phyloP scores from a whole-genome alignment of 2,797 vertebrate genomes.

The Thamnophis elegans region DNA sequence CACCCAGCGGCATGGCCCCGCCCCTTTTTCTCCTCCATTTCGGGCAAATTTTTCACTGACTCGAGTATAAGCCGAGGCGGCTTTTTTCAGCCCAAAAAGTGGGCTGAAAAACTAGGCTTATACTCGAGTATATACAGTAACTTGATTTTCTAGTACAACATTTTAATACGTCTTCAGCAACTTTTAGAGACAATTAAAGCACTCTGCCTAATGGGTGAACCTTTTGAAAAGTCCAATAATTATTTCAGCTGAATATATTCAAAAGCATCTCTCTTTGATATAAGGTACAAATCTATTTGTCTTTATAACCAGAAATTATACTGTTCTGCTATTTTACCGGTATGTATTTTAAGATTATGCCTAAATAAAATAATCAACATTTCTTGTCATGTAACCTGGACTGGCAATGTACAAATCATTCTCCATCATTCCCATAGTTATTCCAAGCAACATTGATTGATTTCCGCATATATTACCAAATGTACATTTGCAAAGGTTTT shows the following conservation, averaged over 20 bases:
- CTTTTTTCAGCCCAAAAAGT: too few relatives aligned
- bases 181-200: background rate
- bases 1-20: too few relatives aligned
- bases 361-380: background rate
- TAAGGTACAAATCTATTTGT: background rate
- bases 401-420: background rate
- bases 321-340: background rate
- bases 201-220: background rate
- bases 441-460: background rate
- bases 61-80: too few relatives aligned
- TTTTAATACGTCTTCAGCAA: background rate
- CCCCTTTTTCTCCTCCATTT: too few relatives aligned
- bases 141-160: background rate
- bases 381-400: background rate
- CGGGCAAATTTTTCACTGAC: too few relatives aligned
- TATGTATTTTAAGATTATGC: background rate
- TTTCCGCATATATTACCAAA: background rate
- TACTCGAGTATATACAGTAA: too few relatives aligned
- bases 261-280: background rate
- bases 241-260: background rate
- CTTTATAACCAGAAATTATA: constrained; percentile 8
- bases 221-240: constrained; percentile 12
- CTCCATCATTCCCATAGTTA: background rate
- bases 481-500: background rate
- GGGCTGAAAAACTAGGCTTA: too few relatives aligned